phyloP scores from a whole-genome alignment of 2,888 invertebrate species.

The Netelia virgata region DNA sequence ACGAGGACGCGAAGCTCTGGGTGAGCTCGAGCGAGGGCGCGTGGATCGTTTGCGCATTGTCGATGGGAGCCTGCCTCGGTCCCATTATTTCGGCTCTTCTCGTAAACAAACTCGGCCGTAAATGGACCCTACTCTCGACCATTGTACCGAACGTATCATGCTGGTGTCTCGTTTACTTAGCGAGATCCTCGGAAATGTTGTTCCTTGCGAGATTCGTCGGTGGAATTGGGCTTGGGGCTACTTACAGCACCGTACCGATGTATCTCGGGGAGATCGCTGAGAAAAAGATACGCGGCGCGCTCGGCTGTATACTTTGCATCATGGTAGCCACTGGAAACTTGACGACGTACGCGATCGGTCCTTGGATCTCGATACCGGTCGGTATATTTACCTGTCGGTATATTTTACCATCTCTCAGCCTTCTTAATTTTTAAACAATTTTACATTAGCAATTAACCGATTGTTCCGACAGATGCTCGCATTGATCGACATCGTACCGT shows the following conservation, averaged over 20 bases:
- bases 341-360: conserved; percentile 43
- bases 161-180: conserved; percentile 59
- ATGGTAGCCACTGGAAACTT: conserved; percentile 58
- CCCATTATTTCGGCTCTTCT: conserved; percentile 57
- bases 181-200: conserved; percentile 36
- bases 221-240: conserved; percentile 64
- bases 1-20: neutral
- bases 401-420: too few species aligned
- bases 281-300: conserved; percentile 64
- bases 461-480: conserved; percentile 71
- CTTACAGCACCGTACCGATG: conserved; percentile 51
- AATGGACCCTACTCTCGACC: conserved; percentile 62
- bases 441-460: neutral
- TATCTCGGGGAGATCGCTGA: conserved; percentile 72
- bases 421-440: neutral
- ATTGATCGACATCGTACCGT: conserved; percentile 84
- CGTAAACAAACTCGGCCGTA: conserved; percentile 67
- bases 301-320: conserved; percentile 23
- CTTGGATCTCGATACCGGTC: conserved; percentile 57
- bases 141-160: conserved; percentile 55
- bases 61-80: conserved; percentile 66
- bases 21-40: conserved; percentile 40
- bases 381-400: too few species aligned
- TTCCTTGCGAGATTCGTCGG: conserved; percentile 60
- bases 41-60: conserved; percentile 60